phyloP scores from a whole-genome alignment of 30 jellyfish, hydroid and myxozoan genomes.

The Hydra vulgaris region DNA sequence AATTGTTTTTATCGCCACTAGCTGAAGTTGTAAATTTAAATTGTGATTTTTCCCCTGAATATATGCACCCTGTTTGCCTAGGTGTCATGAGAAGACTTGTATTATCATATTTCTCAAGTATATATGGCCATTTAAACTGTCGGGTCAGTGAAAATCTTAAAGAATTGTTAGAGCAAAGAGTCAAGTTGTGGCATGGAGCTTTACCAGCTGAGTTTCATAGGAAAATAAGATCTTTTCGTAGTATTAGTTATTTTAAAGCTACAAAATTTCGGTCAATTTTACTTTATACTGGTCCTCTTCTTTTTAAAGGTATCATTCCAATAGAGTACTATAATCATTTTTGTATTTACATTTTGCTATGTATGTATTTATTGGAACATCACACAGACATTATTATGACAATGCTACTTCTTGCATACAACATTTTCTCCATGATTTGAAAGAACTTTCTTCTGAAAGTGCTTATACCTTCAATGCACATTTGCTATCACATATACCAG shows the following conservation, averaged over 20 bases:
- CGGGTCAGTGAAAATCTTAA: background rate
- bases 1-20: background rate
- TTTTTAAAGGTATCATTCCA: background rate
- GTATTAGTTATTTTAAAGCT: background rate
- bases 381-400: background rate
- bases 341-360: background rate
- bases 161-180: background rate
- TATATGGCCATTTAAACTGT: background rate
- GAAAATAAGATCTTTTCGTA: background rate
- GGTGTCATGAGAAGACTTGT: background rate
- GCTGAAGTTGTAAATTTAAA: background rate
- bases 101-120: background rate
- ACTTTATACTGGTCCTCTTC: background rate
- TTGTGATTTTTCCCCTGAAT: background rate
- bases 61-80: background rate
- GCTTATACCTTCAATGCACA: background rate
- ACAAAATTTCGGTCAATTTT: background rate
- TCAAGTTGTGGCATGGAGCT: background rate
- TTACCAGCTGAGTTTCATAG: background rate
- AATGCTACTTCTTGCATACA: background rate
- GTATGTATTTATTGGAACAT: background rate
- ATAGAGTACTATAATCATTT: background rate
- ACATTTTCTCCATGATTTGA: background rate
- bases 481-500: background rate
- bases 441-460: background rate